Conservation (phyloP, 2,888 invertebrate species). For the Sisyra nigra region DNA sequence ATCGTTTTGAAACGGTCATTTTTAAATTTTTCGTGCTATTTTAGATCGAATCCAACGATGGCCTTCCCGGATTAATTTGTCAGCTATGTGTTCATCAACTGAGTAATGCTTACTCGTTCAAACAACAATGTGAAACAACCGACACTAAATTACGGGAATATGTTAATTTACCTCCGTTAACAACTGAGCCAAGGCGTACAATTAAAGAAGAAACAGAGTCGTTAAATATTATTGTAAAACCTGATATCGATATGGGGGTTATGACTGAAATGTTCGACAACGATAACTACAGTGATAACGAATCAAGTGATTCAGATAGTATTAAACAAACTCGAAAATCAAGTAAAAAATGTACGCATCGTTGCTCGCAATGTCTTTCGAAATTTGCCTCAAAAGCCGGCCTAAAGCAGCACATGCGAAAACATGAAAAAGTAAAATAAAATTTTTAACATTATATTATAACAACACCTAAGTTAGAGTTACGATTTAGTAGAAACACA, state of each 20-base stretch:
- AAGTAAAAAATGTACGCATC: slow-evolving; percentile 15
- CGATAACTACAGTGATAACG: neutral
- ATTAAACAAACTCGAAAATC: neutral
- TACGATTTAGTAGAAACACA: no score
- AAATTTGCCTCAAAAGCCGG: slow-evolving; percentile 21
- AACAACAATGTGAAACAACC: slow-evolving; percentile 26
- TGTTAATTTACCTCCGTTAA: slow-evolving; percentile 10
- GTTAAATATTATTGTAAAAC: slow-evolving; percentile 16
- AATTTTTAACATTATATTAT: neutral
- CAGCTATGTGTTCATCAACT: slow-evolving; percentile 23
- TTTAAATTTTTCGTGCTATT: slow-evolving; percentile 11
- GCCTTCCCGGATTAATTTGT: slow-evolving; percentile 24
- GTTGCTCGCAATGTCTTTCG: slow-evolving; percentile 23
- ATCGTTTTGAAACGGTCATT: neutral
- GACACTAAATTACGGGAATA: slow-evolving; percentile 22
- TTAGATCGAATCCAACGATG: slow-evolving; percentile 23
- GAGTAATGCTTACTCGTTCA: slow-evolving; percentile 24
- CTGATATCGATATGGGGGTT: slow-evolving; percentile 13
- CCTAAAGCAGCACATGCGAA: slow-evolving; percentile 11
- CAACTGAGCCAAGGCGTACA: slow-evolving; percentile 1
- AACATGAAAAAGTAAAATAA: slow-evolving; percentile 3
- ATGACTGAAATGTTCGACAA: slow-evolving; percentile 5
- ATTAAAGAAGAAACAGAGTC: slow-evolving; percentile 12
- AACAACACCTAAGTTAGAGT: no score
- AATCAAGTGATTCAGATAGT: neutral